A percentile compares a stretch with the other conserved stretches of the same genome.
phyloP scores from a whole-genome alignment of 1,140 invertebrate species.

The Drosophila repleta region DNA sequence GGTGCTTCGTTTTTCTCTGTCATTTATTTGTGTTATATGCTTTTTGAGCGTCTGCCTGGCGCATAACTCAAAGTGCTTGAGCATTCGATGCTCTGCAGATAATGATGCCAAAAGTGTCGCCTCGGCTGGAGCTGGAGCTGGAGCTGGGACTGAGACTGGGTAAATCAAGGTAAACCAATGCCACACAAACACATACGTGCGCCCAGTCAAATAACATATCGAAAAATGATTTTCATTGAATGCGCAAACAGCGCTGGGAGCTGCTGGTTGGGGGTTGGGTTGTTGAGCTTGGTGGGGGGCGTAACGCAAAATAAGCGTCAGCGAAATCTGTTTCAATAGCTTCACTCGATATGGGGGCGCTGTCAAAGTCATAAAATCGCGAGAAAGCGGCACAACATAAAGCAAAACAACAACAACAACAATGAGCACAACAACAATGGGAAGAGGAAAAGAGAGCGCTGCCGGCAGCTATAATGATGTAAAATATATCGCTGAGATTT shows the following conservation, averaged over 20 bases:
- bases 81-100: constrained; percentile 71
- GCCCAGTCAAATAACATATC: constrained; percentile 72
- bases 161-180: constrained; percentile 65
- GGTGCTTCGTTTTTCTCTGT: constrained; percentile 60
- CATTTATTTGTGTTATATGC: constrained; percentile 79
- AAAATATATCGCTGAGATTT: constrained; percentile 80
- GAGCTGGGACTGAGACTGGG: constrained; percentile 9
- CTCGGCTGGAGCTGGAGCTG: constrained; percentile 35
- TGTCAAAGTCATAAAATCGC: constrained; percentile 78
- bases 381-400: constrained; percentile 73
- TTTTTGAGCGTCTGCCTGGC: constrained; percentile 70
- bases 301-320: constrained; percentile 61
- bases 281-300: not conserved
- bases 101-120: constrained; percentile 79
- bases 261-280: constrained; percentile 7
- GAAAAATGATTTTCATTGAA: constrained; percentile 78
- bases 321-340: constrained; percentile 74
- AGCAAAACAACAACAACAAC: constrained; percentile 44
- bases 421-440: constrained; percentile 28
- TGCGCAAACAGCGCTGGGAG: constrained; percentile 15
- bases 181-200: constrained; percentile 15
- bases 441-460: constrained; percentile 8
- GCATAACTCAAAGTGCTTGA: constrained; percentile 78
- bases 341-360: constrained; percentile 34
- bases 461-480: constrained; percentile 74